Evolutionary conservation across 2,888 invertebrate genomes (phyloP).

Genomic region (Gymnocheta viridis): DNA sequence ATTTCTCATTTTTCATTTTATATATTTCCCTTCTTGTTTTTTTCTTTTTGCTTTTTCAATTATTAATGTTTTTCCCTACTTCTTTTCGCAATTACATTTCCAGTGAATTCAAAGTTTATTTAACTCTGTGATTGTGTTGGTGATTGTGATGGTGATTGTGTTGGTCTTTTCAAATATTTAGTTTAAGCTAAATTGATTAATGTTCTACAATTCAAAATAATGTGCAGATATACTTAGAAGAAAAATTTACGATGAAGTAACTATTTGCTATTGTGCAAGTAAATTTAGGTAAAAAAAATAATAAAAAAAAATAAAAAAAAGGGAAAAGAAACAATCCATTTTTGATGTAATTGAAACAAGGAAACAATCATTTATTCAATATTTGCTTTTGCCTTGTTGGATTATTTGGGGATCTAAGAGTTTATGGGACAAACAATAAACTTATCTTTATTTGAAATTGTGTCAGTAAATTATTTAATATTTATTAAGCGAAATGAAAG

Average conservation of each 20-base stretch:
- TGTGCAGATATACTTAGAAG: not conserved
- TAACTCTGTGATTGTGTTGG: not conserved
- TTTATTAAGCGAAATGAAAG: not conserved
- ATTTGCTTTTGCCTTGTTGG: not conserved
- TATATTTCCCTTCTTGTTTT: not conserved
- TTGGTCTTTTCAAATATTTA: slow-evolving; percentile 30
- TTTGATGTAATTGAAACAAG: slow-evolving; percentile 22
- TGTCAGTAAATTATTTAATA: slow-evolving; percentile 8
- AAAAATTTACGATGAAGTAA: not conserved
- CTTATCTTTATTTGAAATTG: not conserved
- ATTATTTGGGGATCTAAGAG: not conserved
- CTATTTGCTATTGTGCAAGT: slow-evolving; percentile 12
- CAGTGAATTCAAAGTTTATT: slow-evolving; percentile 13
- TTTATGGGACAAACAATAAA: not conserved
- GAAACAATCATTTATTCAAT: not conserved
- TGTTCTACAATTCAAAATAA: slow-evolving; percentile 28
- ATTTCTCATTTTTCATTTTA: slow-evolving; percentile 8
- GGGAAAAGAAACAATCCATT: not conserved
- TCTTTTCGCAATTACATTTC: slow-evolving; percentile 27
- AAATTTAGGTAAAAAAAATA: not conserved
- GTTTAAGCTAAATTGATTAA: slow-evolving; percentile 54
- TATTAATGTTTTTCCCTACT: slow-evolving; percentile 15
- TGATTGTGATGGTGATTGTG: slow-evolving; percentile 29
- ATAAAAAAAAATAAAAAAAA: not conserved
- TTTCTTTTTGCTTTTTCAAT: not conserved